phyloP scores from a whole-genome alignment of 2,888 invertebrate species.

The Trissonchulus latispiculum region DNA sequence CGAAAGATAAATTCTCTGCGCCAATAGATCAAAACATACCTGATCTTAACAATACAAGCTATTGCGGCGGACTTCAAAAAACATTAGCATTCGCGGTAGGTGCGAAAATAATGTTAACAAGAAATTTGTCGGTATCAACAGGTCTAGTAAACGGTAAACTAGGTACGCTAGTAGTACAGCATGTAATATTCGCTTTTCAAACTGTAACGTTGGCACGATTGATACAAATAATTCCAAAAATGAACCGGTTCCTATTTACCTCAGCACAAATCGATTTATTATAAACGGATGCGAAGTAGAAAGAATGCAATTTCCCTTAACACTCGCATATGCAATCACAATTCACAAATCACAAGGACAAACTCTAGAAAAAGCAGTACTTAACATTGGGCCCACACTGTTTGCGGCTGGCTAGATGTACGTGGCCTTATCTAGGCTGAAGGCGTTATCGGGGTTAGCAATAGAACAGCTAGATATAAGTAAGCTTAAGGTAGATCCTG shows the following conservation, averaged over 20 bases:
- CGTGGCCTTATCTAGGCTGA: not conserved
- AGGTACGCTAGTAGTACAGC: no score
- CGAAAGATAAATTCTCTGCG: no score
- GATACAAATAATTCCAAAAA: no score
- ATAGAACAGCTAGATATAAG: not conserved
- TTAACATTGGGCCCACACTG: not conserved
- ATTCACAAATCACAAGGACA: not conserved
- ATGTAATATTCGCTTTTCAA: no score
- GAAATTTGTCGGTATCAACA: not conserved
- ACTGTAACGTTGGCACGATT: no score
- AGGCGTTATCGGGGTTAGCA: not conserved
- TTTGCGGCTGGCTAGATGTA: conserved; percentile 9
- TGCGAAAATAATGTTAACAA: not conserved
- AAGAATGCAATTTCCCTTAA: conserved; percentile 6
- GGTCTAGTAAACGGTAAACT: not conserved
- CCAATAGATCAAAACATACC: no score
- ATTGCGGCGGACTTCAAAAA: no score
- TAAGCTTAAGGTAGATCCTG: not conserved
- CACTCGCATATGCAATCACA: conserved; percentile 6
- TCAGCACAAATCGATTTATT: not conserved
- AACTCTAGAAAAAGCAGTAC: conserved; percentile 3
- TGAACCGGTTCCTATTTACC: not conserved
- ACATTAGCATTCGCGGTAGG: conserved; percentile 2
- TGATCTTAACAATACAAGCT: no score
- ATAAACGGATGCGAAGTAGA: not conserved